These are phyloP conservation scores for Phania funesta DNA, from an alignment of 2,888 invertebrate species.

Conservation along the genomic window DNA sequence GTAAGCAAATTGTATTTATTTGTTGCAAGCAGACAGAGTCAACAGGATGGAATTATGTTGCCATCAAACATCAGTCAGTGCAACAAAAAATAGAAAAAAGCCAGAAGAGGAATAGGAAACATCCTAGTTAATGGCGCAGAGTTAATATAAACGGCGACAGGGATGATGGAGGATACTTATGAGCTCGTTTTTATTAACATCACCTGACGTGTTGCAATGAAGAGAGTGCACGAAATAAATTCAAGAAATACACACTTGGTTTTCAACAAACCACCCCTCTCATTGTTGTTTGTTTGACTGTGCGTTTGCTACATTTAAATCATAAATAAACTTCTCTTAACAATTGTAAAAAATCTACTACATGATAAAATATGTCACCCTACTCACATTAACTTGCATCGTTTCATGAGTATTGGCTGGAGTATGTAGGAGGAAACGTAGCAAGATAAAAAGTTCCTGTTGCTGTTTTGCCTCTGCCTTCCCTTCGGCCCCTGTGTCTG, in stretches of 20 bases:
- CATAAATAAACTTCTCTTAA: conserved; percentile 52
- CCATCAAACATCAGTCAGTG: conserved; percentile 58
- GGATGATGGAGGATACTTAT: conserved; percentile 24
- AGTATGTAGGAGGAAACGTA: conserved; percentile 50
- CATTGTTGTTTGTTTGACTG: neutral
- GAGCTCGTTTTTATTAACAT: conserved; percentile 53
- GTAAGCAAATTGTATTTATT: conserved; percentile 60
- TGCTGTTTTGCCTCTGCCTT: conserved; percentile 55
- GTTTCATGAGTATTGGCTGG: neutral
- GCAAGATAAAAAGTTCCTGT: conserved; percentile 64
- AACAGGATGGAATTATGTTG: conserved; percentile 61
- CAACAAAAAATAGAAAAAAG: neutral
- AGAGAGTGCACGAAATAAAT: conserved; percentile 45
- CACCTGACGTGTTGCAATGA: conserved; percentile 64
- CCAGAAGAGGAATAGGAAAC: neutral
- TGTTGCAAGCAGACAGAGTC: conserved; percentile 48
- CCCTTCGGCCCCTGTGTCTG: too few relatives aligned
- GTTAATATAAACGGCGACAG: conserved; percentile 23
- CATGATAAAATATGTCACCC: conserved; percentile 7
- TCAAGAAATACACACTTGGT: conserved; percentile 58
- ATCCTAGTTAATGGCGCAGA: neutral
- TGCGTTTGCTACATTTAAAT: conserved; percentile 20
- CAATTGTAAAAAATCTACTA: conserved; percentile 25
- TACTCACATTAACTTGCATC: neutral
- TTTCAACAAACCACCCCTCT: conserved; percentile 51